Base-by-base conservation (phyloP, 2,888 invertebrate genomes). In the Eretmocerus hayati region DNA sequence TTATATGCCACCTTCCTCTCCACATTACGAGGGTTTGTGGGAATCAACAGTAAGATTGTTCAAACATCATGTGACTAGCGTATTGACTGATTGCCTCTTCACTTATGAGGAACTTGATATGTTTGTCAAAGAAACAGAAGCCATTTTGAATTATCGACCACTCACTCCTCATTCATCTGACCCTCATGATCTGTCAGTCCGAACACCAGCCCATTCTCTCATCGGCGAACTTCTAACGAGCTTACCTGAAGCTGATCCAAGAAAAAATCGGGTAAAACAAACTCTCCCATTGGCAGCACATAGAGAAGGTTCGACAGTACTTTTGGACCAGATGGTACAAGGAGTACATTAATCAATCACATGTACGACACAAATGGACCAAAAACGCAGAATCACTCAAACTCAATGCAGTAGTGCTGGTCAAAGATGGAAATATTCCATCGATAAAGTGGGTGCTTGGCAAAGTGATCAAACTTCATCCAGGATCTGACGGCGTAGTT, bases 21-120 rank as follows among this genome's bases (percentile, higher is more conserved):
- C 42, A n/a, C 32, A 42, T 32, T 42, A 32, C 15, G 42, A 15
- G 42, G 42, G n/a, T 33, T 11, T 42, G 9, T 42, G 35, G 35
- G 42, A 42, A 42, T 22, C 16, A 2, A 23, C 35, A 2, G 22
- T 35, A 4, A 35, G 35, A 16, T 23, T 9, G 2, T 42, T 15
- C 22, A 42, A 33, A 16, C 33, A 35, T 9, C 42, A 42, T 22
- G 13, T 42, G 9, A 35, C n/a, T 18, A 21, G 22, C 8, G 23
- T 35, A 18, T 3, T 42, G 11, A 15, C 11, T 5, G 23, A 35
- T 16, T 16, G 6, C 8, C 3, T 21, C 11, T 11, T 35, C 6
- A 35, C 42, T 8, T 42, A 19, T 16, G 42, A 42, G 35, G 22
- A 33, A 16, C 8, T 42, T 4, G 23, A 33, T 15, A 33, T 23